A percentile compares a stretch with the other conserved stretches of the same genome.
Evolutionary conservation across 2,113 vertebrate genomes (phyloP).

Genomic region (Orthonyx spaldingii): DNA sequence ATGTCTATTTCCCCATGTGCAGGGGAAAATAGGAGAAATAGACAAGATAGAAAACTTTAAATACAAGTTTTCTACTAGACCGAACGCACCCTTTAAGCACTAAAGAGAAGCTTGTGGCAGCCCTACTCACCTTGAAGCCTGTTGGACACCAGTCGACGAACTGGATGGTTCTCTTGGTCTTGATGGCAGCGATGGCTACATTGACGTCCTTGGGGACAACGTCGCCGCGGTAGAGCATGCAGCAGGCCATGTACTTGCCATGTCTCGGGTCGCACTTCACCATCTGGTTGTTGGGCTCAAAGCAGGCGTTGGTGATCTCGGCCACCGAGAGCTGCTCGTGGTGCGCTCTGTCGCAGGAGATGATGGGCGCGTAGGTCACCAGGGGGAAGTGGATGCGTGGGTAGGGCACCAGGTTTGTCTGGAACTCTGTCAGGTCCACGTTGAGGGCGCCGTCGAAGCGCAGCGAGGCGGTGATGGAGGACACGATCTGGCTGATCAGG

Average conservation of each 20-base stretch:
- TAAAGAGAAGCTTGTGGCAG: not conserved
- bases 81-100: not conserved
- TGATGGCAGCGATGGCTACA: conserved; percentile 75
- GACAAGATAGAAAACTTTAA: not conserved
- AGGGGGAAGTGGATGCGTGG: conserved; percentile 80
- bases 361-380: conserved; percentile 77
- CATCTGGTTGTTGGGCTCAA: conserved; percentile 80
- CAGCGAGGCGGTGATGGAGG: conserved; percentile 79
- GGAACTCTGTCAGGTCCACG: conserved; percentile 80
- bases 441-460: conserved; percentile 79
- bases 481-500: conserved; percentile 79
- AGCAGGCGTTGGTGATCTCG: conserved; percentile 80
- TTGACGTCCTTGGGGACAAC: conserved; percentile 81
- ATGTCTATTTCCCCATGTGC: not conserved
- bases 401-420: conserved; percentile 81
- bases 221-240: conserved; percentile 75
- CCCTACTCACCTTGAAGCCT: conserved; percentile 74
- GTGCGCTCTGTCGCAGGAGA: conserved; percentile 72
- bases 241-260: conserved; percentile 83
- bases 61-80: not conserved
- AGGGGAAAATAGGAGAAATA: not conserved
- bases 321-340: conserved; percentile 78
- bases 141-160: conserved; percentile 82
- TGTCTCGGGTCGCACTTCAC: conserved; percentile 79
- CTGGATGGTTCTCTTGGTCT: conserved; percentile 75